Percentiles rank a stretch among this genome's conserved stretches.
Evolutionary conservation across 2,797 vertebrate genomes (phyloP).

Genomic region (Eulemur albifrons): DNA sequence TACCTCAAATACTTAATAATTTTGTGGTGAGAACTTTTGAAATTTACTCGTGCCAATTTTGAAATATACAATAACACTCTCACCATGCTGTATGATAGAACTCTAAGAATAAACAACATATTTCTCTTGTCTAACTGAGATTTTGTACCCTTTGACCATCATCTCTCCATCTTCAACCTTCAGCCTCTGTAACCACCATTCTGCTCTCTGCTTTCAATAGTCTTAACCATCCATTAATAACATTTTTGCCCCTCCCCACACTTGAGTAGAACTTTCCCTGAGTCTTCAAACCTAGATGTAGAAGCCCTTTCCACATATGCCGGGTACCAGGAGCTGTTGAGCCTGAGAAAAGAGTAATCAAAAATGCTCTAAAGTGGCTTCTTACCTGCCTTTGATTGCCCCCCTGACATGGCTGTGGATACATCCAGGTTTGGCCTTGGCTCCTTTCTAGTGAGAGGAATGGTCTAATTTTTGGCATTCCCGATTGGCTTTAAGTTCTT

Average conservation of each 20-base stretch:
- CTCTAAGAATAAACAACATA: not conserved
- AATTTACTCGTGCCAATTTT: not conserved
- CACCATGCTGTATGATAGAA: not conserved
- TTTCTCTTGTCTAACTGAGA: not conserved
- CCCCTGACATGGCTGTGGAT: not conserved
- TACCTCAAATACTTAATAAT: not conserved
- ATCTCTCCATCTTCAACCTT: not conserved
- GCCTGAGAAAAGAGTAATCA: not conserved
- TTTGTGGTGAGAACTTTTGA: not conserved
- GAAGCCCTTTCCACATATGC: fast-evolving
- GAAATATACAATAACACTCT: not conserved
- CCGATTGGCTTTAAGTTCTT: not conserved
- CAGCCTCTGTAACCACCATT: not conserved
- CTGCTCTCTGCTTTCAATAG: not conserved
- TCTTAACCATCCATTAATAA: not conserved
- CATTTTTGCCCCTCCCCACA: not conserved
- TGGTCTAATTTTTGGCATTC: not conserved
- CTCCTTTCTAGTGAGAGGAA: not conserved
- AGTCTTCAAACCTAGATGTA: not conserved
- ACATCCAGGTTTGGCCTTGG: not conserved
- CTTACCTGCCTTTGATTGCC: not conserved
- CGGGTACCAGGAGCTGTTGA: not conserved
- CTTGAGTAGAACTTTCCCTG: not conserved
- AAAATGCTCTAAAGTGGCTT: not conserved
- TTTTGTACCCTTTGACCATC: not conserved